These are phyloP conservation scores for Diadromus collaris DNA, from an alignment of 2,888 invertebrate species.

Conservation along the genomic window DNA sequence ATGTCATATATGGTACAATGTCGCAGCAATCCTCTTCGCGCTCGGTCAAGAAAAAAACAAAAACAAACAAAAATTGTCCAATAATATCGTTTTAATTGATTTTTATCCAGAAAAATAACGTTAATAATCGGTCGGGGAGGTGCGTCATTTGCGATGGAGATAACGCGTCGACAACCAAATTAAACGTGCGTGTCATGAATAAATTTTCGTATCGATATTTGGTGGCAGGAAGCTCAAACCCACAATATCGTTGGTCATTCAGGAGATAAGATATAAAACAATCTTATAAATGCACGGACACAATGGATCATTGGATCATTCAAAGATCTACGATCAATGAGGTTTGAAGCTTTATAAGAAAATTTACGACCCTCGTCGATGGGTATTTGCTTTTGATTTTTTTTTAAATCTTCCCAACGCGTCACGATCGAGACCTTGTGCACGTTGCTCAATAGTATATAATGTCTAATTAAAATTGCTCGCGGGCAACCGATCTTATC, in stretches of 20 bases:
- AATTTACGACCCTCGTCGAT: not conserved
- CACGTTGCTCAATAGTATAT: not conserved
- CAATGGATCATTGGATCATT: slow-evolving; percentile 29
- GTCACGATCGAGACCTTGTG: not conserved
- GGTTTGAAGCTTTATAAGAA: not conserved
- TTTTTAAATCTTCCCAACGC: not conserved
- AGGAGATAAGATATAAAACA: slow-evolving; percentile 45
- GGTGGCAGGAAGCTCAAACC: slow-evolving; percentile 5
- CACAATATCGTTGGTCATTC: slow-evolving; percentile 28
- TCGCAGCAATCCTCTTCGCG: not conserved
- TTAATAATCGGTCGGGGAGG: not conserved
- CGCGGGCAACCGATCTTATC: not conserved
- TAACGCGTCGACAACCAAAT: not conserved
- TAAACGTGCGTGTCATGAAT: not conserved
- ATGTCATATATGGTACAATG: not conserved
- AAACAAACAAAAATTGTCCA: not conserved
- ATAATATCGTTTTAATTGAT: not conserved
- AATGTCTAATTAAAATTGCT: slow-evolving; percentile 20
- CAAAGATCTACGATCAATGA: slow-evolving; percentile 15
- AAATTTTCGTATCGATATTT: slow-evolving; percentile 12
- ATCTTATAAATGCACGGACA: slow-evolving; percentile 44
- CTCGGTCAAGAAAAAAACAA: not conserved
- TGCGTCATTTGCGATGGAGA: not conserved
- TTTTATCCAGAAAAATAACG: not conserved
- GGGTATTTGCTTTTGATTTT: not conserved